These are phyloP conservation scores for Rousettus leschenaultii DNA, from an alignment of 2,113 vertebrate species.

Conservation along the genomic window DNA sequence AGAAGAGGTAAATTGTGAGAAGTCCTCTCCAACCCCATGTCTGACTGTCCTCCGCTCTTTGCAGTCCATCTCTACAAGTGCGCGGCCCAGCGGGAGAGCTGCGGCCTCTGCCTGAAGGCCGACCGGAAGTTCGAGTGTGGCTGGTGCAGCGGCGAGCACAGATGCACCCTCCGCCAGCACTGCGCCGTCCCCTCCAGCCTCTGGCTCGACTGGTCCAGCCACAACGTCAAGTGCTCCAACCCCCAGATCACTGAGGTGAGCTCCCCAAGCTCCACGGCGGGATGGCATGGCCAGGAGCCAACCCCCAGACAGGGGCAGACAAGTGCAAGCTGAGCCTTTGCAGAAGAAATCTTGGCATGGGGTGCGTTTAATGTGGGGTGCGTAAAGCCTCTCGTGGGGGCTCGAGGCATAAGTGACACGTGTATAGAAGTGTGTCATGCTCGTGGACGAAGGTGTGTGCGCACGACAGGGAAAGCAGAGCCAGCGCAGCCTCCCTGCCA, in stretches of 20 bases:
- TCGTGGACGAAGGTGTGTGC: accelerated
- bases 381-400: not conserved
- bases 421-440: accelerated
- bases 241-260: conserved; percentile 97
- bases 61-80: conserved; percentile 98
- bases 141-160: conserved; percentile 93
- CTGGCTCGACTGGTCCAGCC: conserved; percentile 94
- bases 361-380: accelerated
- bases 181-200: conserved; percentile 82
- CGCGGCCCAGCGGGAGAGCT: conserved; percentile 96
- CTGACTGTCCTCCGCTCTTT: not conserved
- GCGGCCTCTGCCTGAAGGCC: conserved; percentile 96
- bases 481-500: not conserved
- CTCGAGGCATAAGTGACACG: not conserved
- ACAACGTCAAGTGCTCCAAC: conserved; percentile 96
- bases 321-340: no score
- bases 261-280: not conserved
- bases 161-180: conserved; percentile 93
- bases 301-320: not conserved
- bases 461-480: not conserved
- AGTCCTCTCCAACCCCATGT: not conserved
- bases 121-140: conserved; percentile 96
- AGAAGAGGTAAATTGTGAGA: not conserved
- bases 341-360: not conserved
- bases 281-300: not conserved